Percentiles rank a stretch among this genome's conserved stretches.
Conservation (phyloP, 1,140 invertebrate genomes). For the Gerris buenoi region DNA sequence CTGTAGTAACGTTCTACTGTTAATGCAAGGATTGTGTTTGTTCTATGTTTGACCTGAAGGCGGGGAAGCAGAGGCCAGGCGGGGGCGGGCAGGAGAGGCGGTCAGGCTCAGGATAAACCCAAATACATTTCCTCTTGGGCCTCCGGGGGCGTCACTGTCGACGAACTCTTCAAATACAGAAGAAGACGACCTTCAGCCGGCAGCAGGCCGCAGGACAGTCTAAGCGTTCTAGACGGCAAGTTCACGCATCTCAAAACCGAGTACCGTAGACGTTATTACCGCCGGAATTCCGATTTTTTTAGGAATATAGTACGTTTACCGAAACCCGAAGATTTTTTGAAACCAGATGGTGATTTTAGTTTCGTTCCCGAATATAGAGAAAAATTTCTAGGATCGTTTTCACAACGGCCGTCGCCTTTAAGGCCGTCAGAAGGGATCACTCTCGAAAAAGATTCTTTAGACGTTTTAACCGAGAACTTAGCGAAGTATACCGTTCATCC, state of each 20-base stretch:
- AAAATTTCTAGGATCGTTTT: background rate
- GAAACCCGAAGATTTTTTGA: conserved; percentile 11
- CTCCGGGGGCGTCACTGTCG: conserved; percentile 14
- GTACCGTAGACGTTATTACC: conserved; percentile 14
- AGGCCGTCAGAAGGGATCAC: conserved; percentile 7
- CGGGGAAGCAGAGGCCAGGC: background rate
- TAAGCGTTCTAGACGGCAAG: conserved; percentile 10
- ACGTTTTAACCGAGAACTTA: conserved; percentile 3
- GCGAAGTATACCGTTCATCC: conserved; percentile 11
- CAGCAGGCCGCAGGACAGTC: conserved; percentile 11
- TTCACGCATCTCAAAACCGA: conserved; percentile 18
- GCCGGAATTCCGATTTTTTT: conserved; percentile 9
- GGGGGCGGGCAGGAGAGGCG: background rate
- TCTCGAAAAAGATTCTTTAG: background rate
- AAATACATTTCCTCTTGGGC: background rate
- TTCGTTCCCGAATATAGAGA: conserved; percentile 17
- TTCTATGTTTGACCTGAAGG: background rate
- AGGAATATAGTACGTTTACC: background rate
- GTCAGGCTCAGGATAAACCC: background rate
- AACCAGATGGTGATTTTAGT: conserved; percentile 16
- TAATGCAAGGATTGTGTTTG: too few species aligned
- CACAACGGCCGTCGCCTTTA: conserved; percentile 9
- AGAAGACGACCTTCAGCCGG: conserved; percentile 7
- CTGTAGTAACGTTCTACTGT: too few species aligned
- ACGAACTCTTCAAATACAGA: conserved; percentile 15